A percentile compares a stretch with the other conserved stretches of the same genome.
These are phyloP conservation scores for Ochotona curzoniae DNA, from an alignment of 2,113 vertebrate genomes.

Conservation along the genomic window DNA sequence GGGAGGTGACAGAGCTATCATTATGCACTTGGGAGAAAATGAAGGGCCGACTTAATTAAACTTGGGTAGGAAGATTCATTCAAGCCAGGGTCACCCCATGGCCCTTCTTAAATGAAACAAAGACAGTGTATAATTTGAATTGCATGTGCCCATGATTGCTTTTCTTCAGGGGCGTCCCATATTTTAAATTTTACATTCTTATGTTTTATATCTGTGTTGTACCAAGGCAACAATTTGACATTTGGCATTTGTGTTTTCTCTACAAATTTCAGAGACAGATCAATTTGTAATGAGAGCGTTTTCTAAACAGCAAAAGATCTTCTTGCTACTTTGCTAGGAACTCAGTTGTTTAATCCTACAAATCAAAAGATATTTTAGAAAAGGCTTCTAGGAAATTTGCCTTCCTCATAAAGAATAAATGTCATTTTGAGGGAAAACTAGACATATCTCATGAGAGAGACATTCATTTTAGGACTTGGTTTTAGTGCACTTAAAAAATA, in stretches of 20 bases:
- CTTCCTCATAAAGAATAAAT: constrained; percentile 12
- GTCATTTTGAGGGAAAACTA: constrained; percentile 28
- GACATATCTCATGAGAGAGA: not conserved
- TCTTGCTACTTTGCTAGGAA: not conserved
- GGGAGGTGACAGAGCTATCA: constrained; percentile 53
- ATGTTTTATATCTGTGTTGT: not conserved
- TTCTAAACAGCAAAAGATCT: constrained; percentile 31
- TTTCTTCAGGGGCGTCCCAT: not conserved
- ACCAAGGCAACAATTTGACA: not conserved
- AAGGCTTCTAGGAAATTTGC: not conserved
- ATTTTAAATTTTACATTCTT: not conserved
- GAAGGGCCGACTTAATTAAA: constrained; percentile 68
- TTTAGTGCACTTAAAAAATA: constrained; percentile 53
- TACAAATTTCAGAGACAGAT: not conserved
- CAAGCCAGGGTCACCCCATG: constrained; percentile 1
- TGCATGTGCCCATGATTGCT: not conserved
- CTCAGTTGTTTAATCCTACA: constrained; percentile 4
- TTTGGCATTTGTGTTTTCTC: constrained; percentile 12
- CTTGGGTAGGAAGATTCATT: constrained; percentile 64
- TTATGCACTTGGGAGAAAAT: constrained; percentile 71
- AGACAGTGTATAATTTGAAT: not conserved
- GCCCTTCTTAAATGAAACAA: not conserved
- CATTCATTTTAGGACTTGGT: not conserved
- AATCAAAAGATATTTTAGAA: constrained; percentile 36
- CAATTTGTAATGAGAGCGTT: not conserved